Evolutionary conservation across 2,888 invertebrate genomes (phyloP), one percentile per base, ranked within the genome.

Genomic region (Vesta saturnalis): DNA sequence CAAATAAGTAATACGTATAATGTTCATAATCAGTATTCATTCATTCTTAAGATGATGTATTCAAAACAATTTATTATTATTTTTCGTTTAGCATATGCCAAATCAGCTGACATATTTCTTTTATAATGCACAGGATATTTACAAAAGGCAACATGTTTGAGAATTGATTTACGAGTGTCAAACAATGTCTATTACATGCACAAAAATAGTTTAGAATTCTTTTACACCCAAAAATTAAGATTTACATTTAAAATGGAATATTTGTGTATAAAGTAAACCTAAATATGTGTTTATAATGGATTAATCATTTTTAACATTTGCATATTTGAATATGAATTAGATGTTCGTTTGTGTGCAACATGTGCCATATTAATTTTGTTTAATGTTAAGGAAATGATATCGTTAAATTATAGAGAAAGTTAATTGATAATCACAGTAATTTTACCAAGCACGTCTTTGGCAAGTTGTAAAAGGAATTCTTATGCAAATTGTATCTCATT

Each of bases 251-350:
- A 49, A 15, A 18, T 6, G 19, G 10, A 55, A 12, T 22, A 55
- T 22, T 22, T 55, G 23, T 39, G 15, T 58, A 58, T 58, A 43
- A 16, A 47, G 10, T 16, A 22, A 46, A 15, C 10, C 6, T 47
- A 64, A 63, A 35, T 58, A 59, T 30, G 57, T 56, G 52, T 39
- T 66, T 56, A 56, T 61, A 21, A 19, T 56, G 58, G 66, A 73
- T 73, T 73, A 73, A 72, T 73, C 68, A 73, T 72, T 73, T 73
- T 74, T 71, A 73, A 70, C 68, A 73, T 71, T 72, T 66, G 68
- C 72, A 65, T 73, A 69, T 68, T 72, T 75, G 71, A 74, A 75
- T 71, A 75, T 19, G 72, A 72, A 73, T 73, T 72, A 64, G 67
- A 71, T 73, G 70, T 58, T 67, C 65, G 70, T 69, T 70, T 74